Percentiles rank a stretch among this genome's conserved stretches.
Evolutionary conservation across 2,113 vertebrate genomes (phyloP).

Genomic region (Pampusana beccarii): DNA sequence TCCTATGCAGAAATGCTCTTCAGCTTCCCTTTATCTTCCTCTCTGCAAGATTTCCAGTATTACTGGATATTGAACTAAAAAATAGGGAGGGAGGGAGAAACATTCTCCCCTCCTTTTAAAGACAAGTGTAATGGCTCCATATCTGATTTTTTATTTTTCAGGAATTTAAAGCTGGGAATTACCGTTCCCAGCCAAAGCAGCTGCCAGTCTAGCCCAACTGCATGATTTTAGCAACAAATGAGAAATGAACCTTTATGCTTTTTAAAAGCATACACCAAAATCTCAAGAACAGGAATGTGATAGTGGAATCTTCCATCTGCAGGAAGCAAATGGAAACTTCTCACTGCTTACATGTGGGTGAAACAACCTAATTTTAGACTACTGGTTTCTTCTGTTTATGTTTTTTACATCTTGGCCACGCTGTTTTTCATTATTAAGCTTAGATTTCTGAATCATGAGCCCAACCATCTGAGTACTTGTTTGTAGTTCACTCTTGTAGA

Average conservation of each 20-base stretch:
- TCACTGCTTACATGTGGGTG: background rate
- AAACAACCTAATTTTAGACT: background rate
- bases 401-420: background rate
- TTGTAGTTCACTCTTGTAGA: background rate
- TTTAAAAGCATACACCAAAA: background rate
- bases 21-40: background rate
- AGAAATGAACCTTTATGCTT: background rate
- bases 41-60: background rate
- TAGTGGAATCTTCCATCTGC: background rate
- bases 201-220: background rate
- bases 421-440: background rate
- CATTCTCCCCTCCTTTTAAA: background rate
- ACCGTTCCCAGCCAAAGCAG: background rate
- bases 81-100: background rate
- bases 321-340: background rate
- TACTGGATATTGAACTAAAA: background rate
- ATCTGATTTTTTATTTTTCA: background rate
- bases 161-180: background rate
- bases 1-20: background rate
- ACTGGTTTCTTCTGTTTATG: background rate
- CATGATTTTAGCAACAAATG: background rate
- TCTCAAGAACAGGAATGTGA: background rate
- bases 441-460: background rate
- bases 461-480: background rate
- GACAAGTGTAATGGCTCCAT: background rate